Percentiles rank a stretch among this genome's conserved stretches.
These are phyloP conservation scores for Drosophila malerkotliana DNA, from an alignment of 1,140 invertebrate genomes.

Conservation along the genomic window DNA sequence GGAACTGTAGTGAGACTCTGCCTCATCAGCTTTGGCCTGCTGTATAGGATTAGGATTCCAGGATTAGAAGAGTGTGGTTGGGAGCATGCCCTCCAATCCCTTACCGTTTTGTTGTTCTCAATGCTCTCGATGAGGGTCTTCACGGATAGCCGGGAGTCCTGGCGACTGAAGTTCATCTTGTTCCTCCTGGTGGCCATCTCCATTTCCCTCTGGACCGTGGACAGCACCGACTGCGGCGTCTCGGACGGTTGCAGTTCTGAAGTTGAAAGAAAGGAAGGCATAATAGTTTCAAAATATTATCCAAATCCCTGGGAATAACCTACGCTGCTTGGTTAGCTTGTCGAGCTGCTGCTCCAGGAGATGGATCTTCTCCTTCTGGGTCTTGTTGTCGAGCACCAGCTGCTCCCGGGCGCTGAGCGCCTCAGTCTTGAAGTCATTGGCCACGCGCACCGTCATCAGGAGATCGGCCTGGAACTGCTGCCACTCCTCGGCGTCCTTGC, in stretches of 20 bases:
- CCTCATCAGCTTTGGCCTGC: constrained; percentile 73
- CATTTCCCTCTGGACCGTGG: constrained; percentile 84
- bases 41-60: no score
- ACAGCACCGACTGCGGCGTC: constrained; percentile 85
- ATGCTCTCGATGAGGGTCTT: constrained; percentile 95
- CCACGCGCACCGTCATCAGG: constrained; percentile 95
- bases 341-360: constrained; percentile 92
- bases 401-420: constrained; percentile 92
- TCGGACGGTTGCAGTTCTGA: constrained; percentile 84
- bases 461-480: constrained; percentile 96
- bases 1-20: constrained; percentile 82
- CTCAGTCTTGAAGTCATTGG: constrained; percentile 97
- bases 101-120: constrained; percentile 94
- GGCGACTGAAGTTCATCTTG: constrained; percentile 86
- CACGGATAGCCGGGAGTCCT: constrained; percentile 92
- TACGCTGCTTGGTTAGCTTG: constrained; percentile 85
- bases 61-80: no score
- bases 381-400: constrained; percentile 92
- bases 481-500: constrained; percentile 92
- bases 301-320: constrained; percentile 19
- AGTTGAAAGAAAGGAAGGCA: background rate
- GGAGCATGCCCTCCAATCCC: background rate
- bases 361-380: constrained; percentile 90
- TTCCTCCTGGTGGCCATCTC: constrained; percentile 86
- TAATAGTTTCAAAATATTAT: background rate